Evolutionary conservation across 2,888 invertebrate species (phyloP).

Genomic region (Dryomyza anilis): DNA sequence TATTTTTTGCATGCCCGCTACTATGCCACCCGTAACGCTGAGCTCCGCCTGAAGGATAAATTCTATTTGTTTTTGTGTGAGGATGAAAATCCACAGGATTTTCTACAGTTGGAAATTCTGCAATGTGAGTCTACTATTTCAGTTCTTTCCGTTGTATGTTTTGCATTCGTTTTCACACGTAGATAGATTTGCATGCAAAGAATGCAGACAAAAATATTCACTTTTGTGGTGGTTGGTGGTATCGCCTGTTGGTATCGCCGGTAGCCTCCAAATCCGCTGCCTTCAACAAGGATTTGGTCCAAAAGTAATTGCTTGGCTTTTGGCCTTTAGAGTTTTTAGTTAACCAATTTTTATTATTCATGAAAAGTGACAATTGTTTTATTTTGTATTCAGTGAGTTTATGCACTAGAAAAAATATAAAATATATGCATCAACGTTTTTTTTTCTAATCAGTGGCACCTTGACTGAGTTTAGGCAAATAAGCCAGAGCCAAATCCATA

Average conservation of each 20-base stretch:
- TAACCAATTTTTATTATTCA: too few species aligned
- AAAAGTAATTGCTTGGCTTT: slow-evolving; percentile 28
- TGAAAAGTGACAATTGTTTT: too few species aligned
- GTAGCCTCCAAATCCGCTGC: slow-evolving; percentile 9
- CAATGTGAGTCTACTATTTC: slow-evolving; percentile 51
- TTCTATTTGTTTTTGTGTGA: slow-evolving; percentile 55
- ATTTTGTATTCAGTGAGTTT: too few species aligned
- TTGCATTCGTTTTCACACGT: neutral
- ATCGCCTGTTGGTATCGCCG: too few species aligned
- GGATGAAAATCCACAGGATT: slow-evolving; percentile 46
- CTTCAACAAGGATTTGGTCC: slow-evolving; percentile 14
- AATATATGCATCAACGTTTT: too few species aligned
- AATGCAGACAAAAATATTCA: neutral
- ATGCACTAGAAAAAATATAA: too few species aligned
- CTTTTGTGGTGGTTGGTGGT: too few species aligned
- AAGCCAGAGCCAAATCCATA: too few species aligned
- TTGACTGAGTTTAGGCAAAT: too few species aligned
- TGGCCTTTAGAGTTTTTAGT: slow-evolving; percentile 7
- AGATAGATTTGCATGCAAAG: neutral
- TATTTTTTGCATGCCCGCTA: slow-evolving; percentile 53
- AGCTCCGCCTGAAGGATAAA: slow-evolving; percentile 56
- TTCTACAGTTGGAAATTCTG: slow-evolving; percentile 48
- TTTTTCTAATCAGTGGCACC: too few species aligned
- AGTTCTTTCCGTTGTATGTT: neutral
- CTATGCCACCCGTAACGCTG: slow-evolving; percentile 54